Evolutionary conservation across 2,113 vertebrate genomes (phyloP).

Genomic region (Platycercus adscitus): DNA sequence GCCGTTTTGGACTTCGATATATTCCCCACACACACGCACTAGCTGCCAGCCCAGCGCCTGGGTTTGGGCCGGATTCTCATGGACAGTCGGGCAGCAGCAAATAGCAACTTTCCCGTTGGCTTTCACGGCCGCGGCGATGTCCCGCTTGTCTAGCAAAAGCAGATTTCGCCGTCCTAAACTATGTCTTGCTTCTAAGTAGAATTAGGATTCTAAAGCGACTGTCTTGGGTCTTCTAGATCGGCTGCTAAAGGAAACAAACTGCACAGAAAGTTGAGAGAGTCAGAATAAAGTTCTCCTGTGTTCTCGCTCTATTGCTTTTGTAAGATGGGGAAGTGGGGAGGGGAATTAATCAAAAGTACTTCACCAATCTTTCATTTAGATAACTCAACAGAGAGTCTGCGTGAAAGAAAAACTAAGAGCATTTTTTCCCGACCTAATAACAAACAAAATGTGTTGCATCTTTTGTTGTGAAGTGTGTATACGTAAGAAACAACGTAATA

Average conservation of each 20-base stretch:
- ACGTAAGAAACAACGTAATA: background rate
- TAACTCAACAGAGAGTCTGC: background rate
- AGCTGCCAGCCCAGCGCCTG: background rate
- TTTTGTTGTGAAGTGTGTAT: background rate
- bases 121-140: background rate
- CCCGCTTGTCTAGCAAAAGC: background rate
- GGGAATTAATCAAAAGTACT: background rate
- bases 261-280: background rate
- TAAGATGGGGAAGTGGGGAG: background rate
- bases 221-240: background rate
- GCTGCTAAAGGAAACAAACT: background rate
- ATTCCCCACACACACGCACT: background rate
- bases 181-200: background rate
- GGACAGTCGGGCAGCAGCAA: background rate
- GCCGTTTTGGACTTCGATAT: background rate
- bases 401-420: background rate
- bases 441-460: fast-evolving
- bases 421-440: background rate
- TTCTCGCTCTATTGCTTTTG: background rate
- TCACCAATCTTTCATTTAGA: background rate
- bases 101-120: background rate
- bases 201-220: background rate
- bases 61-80: background rate
- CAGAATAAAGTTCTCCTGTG: background rate
- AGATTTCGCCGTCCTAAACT: background rate